A percentile compares a stretch with the other conserved stretches of the same genome.
Evolutionary conservation across 2,797 vertebrate species (phyloP).

Genomic region (Gephyroberyx darwinii): DNA sequence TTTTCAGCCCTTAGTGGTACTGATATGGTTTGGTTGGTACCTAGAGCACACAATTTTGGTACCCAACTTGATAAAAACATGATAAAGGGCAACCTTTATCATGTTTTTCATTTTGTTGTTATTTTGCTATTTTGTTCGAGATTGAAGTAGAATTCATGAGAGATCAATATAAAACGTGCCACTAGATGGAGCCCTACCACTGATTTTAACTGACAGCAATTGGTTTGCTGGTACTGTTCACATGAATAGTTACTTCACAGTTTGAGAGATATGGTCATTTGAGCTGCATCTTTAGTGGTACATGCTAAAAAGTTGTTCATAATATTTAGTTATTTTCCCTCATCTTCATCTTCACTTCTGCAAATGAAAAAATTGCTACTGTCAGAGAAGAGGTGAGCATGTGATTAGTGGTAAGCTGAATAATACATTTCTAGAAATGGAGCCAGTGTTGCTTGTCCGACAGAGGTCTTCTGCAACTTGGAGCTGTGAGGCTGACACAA

Average conservation of each 20-base stretch:
- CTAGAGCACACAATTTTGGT: too few species aligned
- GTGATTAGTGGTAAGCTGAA: constrained; percentile 55
- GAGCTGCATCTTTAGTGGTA: constrained; percentile 42
- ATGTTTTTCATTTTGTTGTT: too few species aligned
- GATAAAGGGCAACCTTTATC: too few species aligned
- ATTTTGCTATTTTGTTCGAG: too few species aligned
- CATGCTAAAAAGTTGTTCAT: constrained; percentile 46
- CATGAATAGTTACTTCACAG: constrained; percentile 28
- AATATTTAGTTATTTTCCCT: constrained; percentile 44
- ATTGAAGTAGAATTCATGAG: too few species aligned
- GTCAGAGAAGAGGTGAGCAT: constrained; percentile 50
- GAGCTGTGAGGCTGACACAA: constrained; percentile 35
- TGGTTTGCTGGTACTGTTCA: constrained; percentile 34
- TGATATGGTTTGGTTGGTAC: too few species aligned
- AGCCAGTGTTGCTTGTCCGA: constrained; percentile 59
- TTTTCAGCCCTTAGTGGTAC: too few species aligned
- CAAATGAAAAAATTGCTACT: too few species aligned
- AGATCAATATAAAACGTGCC: constrained; percentile 25
- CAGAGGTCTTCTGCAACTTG: constrained; percentile 19
- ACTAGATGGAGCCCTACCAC: constrained; percentile 73
- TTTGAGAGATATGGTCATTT: constrained; percentile 38
- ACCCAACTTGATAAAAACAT: too few species aligned
- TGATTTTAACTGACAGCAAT: constrained; percentile 60
- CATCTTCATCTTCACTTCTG: too few species aligned
- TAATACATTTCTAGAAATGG: constrained; percentile 55